Conservation (phyloP, 2,113 vertebrate genomes). For the Antigone vipio region DNA sequence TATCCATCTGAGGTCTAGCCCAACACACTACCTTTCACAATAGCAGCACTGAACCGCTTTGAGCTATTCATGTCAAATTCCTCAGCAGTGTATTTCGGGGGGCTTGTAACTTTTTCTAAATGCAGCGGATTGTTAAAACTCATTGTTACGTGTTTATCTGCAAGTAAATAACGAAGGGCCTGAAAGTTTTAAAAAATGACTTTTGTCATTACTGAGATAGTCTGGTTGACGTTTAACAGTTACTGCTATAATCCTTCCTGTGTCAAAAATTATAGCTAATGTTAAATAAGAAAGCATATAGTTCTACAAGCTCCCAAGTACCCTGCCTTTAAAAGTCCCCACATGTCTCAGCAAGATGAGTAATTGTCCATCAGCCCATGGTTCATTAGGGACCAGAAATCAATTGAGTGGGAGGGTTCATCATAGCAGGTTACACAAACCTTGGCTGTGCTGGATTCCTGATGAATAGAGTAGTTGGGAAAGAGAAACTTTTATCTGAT, state of each 20-base stretch:
- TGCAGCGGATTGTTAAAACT: constrained; percentile 23
- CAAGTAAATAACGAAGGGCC: constrained; percentile 28
- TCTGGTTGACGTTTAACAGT: constrained; percentile 35
- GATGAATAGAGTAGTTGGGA: constrained; percentile 78
- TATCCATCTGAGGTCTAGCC: not conserved
- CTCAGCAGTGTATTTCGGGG: not conserved
- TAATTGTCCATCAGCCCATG: constrained; percentile 76
- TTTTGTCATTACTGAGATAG: constrained; percentile 41
- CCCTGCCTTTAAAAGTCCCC: constrained; percentile 63
- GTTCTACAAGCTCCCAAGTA: constrained; percentile 63
- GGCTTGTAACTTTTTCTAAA: constrained; percentile 22
- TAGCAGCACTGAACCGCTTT: not conserved
- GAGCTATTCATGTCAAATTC: not conserved
- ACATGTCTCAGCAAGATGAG: constrained; percentile 69
- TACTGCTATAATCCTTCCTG: constrained; percentile 54
- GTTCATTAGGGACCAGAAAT: constrained; percentile 83
- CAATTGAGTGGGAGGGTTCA: constrained; percentile 78
- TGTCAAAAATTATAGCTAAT: constrained; percentile 62
- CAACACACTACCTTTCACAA: not conserved
- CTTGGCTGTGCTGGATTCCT: constrained; percentile 71
- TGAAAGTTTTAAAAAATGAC: constrained; percentile 17
- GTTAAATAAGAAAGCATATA: constrained; percentile 67
- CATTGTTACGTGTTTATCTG: constrained; percentile 40
- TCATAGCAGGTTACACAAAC: constrained; percentile 74
- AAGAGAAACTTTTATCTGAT: constrained; percentile 74